Evolutionary conservation across 1,140 invertebrate species (phyloP).

Genomic region (Thaumatotibia leucotreta): DNA sequence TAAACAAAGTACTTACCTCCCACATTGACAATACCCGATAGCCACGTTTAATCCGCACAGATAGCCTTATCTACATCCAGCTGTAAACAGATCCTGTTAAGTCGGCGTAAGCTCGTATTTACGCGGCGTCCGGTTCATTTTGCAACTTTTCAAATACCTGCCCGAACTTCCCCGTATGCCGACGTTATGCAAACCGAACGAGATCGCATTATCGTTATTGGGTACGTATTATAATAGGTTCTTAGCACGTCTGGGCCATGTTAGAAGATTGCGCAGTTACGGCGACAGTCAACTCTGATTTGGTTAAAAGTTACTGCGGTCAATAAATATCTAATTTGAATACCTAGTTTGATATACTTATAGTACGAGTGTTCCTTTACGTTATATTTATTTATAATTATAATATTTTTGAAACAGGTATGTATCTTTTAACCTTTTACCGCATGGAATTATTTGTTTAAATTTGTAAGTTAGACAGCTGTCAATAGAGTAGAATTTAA

Average conservation of each 20-base stretch:
- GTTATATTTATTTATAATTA: too few species aligned
- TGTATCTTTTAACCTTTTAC: too few species aligned
- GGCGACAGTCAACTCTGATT: background rate
- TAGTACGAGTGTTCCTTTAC: too few species aligned
- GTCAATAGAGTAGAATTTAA: too few species aligned
- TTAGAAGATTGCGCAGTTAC: background rate
- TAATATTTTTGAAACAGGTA: too few species aligned
- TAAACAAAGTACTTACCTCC: too few species aligned
- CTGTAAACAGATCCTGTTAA: background rate
- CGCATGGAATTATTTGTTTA: too few species aligned
- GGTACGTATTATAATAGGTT: conserved; percentile 36
- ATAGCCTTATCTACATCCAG: background rate
- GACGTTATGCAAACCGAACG: conserved; percentile 52
- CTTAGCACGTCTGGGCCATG: conserved; percentile 21
- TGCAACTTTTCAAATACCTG: conserved; percentile 58
- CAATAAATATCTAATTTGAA: too few species aligned
- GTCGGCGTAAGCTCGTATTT: background rate
- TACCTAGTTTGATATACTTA: too few species aligned
- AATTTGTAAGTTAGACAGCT: too few species aligned
- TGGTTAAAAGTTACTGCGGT: background rate
- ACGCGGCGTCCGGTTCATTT: conserved; percentile 35
- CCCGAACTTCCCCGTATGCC: conserved; percentile 29
- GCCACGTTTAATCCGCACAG: background rate
- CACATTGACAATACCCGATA: too few species aligned
- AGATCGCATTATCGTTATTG: conserved; percentile 49